Percentiles rank a stretch among this genome's conserved stretches.
Evolutionary conservation across 2,113 vertebrate species (phyloP).

Genomic region (Sardina pilchardus): DNA sequence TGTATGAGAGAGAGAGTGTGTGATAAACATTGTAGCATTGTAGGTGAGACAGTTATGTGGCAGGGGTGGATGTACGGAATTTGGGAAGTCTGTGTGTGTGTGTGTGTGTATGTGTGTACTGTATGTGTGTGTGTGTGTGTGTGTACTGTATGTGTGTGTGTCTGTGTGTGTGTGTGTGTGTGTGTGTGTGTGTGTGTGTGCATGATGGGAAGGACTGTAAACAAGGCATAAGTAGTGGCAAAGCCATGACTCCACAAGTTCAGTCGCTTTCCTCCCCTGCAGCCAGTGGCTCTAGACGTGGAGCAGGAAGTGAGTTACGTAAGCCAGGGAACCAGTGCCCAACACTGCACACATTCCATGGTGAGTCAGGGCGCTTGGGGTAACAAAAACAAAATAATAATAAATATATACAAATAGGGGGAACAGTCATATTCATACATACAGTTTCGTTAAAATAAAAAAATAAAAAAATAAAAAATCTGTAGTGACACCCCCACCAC

Average conservation of each 20-base stretch:
- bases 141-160: conserved; percentile 11
- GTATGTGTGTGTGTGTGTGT: background rate
- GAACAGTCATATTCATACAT: no score
- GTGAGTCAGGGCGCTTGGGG: background rate
- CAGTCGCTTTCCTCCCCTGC: background rate
- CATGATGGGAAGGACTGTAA: background rate
- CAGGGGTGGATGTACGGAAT: no score
- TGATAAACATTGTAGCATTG: background rate
- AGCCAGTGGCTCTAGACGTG: background rate
- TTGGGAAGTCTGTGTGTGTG: background rate
- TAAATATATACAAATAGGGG: background rate
- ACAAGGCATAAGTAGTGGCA: background rate
- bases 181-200: conserved; percentile 17
- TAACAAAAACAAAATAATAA: background rate
- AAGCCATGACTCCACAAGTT: background rate
- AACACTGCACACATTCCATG: background rate
- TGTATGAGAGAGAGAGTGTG: no score
- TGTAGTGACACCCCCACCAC: background rate
- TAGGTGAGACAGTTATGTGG: no score
- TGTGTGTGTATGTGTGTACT: background rate
- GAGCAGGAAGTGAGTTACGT: background rate
- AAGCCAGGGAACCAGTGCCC: background rate
- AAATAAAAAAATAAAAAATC: background rate
- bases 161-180: background rate
- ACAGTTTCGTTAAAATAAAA: background rate